These are phyloP conservation scores for Ptychoptera albimana DNA, from an alignment of 2,888 invertebrate genomes.

Conservation along the genomic window DNA sequence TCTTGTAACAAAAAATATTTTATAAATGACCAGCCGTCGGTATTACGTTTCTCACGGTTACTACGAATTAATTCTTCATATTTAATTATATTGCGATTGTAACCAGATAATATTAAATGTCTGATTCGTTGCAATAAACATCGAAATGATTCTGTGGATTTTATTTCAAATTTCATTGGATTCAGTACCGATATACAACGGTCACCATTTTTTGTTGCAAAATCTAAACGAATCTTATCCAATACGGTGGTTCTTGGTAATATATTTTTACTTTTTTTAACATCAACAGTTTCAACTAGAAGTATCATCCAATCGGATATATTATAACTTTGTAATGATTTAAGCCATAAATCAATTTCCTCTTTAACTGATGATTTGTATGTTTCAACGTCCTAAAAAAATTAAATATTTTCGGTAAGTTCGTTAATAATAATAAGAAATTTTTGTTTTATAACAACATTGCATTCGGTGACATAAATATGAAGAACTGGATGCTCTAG, in stretches of 20 bases:
- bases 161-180: conserved; percentile 76
- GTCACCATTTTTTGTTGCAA: conserved; percentile 75
- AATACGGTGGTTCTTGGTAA: conserved; percentile 82
- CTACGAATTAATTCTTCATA: conserved; percentile 84
- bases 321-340: conserved; percentile 53
- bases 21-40: conserved; percentile 86
- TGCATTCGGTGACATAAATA: conserved; percentile 89
- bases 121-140: conserved; percentile 69
- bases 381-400: conserved; percentile 68
- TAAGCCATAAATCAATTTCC: conserved; percentile 78
- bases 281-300: conserved; percentile 81
- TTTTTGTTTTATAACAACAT: conserved; percentile 39
- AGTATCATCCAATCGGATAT: conserved; percentile 89
- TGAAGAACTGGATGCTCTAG: conserved; percentile 83
- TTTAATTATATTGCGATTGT: conserved; percentile 67
- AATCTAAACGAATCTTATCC: conserved; percentile 88
- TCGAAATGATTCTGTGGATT: conserved; percentile 82
- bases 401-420: neutral
- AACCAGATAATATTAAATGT: conserved; percentile 68
- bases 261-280: conserved; percentile 79
- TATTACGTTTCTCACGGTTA: conserved; percentile 78
- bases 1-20: conserved; percentile 89
- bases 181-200: conserved; percentile 83
- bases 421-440: conserved; percentile 7
- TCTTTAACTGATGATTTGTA: conserved; percentile 80